These are phyloP conservation scores for Chaetodon trifasciatus DNA, from an alignment of 2,797 vertebrate species.

Conservation along the genomic window DNA sequence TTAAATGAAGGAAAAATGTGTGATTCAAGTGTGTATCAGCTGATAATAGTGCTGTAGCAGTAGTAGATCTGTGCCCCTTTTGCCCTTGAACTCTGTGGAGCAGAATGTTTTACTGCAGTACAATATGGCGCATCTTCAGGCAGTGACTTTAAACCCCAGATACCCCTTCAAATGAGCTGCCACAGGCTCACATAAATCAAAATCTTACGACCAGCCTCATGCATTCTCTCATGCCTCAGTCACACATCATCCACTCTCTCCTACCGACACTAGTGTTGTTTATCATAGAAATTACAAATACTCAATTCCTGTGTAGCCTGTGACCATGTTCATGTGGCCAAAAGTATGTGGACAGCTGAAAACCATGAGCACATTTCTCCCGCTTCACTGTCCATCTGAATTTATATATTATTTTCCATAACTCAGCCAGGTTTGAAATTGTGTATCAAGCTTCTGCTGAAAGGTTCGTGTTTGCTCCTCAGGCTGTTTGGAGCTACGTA, in stretches of 20 bases:
- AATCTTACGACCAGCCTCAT: neutral
- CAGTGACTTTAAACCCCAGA: neutral
- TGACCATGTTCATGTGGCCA: neutral
- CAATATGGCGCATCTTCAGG: neutral
- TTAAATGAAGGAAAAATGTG: neutral
- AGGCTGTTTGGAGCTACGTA: neutral
- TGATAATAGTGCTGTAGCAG: neutral
- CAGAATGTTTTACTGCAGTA: neutral
- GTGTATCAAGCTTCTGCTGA: neutral
- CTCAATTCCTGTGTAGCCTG: neutral
- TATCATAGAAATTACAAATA: neutral
- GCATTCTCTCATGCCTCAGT: neutral
- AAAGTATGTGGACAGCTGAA: neutral
- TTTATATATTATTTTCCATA: neutral
- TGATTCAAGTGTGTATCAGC: neutral
- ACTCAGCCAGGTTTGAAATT: neutral
- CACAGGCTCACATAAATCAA: slow-evolving; percentile 1
- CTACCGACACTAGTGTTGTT: neutral
- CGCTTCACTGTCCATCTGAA: neutral
- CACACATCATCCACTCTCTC: neutral
- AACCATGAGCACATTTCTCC: too few relatives aligned
- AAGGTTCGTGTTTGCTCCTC: neutral
- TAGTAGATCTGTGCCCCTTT: neutral
- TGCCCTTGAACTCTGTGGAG: slow-evolving; percentile 17
- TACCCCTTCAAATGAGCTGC: neutral